phyloP scores from a whole-genome alignment of 2,797 vertebrate species.

The Xyrichtys novacula region DNA sequence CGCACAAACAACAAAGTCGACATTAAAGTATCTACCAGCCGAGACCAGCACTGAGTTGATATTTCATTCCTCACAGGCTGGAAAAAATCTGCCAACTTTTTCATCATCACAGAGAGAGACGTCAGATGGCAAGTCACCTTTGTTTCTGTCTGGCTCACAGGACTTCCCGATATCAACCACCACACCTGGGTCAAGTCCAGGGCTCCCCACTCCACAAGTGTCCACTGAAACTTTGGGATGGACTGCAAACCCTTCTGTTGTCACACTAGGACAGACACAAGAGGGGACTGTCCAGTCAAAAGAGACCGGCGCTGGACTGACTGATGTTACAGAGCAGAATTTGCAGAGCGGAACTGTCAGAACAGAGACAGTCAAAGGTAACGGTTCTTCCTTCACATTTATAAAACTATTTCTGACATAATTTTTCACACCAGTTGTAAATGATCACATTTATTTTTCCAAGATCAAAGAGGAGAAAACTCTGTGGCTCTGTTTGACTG shows the following conservation, averaged over 20 bases:
- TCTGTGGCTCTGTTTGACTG: slow-evolving; percentile 17
- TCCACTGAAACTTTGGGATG: slow-evolving; percentile 19
- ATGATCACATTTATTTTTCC: background rate
- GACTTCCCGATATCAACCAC: slow-evolving; percentile 17
- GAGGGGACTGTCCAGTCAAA: slow-evolving; percentile 7
- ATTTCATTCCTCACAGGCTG: slow-evolving; percentile 31
- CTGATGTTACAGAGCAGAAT: slow-evolving; percentile 24
- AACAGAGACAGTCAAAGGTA: slow-evolving; percentile 61
- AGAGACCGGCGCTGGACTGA: slow-evolving; percentile 22
- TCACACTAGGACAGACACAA: slow-evolving; percentile 24
- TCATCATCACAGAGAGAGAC: slow-evolving; percentile 16
- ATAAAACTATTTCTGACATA: background rate
- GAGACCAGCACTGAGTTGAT: slow-evolving; percentile 44
- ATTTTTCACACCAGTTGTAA: background rate
- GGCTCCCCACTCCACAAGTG: slow-evolving; percentile 10
- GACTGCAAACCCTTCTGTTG: slow-evolving; percentile 30
- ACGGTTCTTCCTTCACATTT: slow-evolving; percentile 12
- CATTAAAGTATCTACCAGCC: slow-evolving; percentile 28
- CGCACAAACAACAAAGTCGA: slow-evolving; percentile 23
- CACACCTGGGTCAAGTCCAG: slow-evolving; percentile 20
- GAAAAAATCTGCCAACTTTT: slow-evolving; percentile 30
- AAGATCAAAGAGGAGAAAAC: background rate
- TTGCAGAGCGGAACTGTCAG: slow-evolving; percentile 38
- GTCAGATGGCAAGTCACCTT: slow-evolving; percentile 29
- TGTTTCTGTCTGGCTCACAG: slow-evolving; percentile 37